Base-by-base conservation (phyloP, 2,797 vertebrate genomes). In the Hephaestus fuliginosus region DNA sequence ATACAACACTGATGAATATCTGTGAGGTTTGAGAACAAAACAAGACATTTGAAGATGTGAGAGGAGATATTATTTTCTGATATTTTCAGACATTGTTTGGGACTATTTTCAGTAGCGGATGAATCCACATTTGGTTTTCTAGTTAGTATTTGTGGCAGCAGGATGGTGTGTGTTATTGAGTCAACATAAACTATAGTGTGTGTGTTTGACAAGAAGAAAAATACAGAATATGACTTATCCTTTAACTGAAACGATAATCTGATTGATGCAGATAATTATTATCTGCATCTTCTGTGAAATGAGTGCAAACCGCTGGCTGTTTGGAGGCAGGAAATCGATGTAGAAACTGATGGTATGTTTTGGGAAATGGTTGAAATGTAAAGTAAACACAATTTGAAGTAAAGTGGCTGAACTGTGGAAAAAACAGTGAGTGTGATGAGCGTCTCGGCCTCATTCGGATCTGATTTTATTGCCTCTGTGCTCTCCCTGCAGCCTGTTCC, bases 401-500 rank as follows among this genome's bases (percentile, higher is more conserved):
- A 53, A 53, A 68, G 8, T 2, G 9, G 5, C 18, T 39, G 4
- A 52, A 53, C 3, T 1, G 0, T 25, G 60, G 6, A n/a, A 17
- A n/a, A 17, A 22, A n/a, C 53, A 0, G 33, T 7, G 2, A 28
- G 17, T 39, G 33, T 12, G 2, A 1, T 15, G 22, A 63, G 48
- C 15, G 3, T 72, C 56, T 14, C 11, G 49, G 62, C 65, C 5
- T 60, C 41, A 18, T 11, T 13, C 49, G 18, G 10, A 4, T 53
- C 18, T 74, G 0, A 56, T 10, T 7, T 64, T 2, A 3, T 52
- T 6, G 8, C 73, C 2, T 62, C 9, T 81, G 6, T 60, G 7
- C 3, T 30, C 22, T 10, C 17, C 7, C 61, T 60, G 53, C 78
- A 86, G 80, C 10, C 5, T 55, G 13, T 58, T 64, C 33, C 1